phyloP scores from a whole-genome alignment of 2,888 invertebrate genomes.

The Ischnura elegans region DNA sequence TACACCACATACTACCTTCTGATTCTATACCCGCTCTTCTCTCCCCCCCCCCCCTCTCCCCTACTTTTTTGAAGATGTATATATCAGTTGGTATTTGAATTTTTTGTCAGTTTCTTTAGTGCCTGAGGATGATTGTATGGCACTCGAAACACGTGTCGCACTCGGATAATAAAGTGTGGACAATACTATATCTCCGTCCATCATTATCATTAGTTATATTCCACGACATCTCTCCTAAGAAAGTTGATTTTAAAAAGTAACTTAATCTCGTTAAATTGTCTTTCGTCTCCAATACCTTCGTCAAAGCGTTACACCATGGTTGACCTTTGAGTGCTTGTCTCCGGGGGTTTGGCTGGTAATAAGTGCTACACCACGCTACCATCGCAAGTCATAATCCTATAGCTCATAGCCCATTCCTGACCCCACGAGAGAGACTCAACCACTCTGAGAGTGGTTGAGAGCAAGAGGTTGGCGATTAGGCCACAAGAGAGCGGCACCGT shows the following conservation, averaged over 20 bases:
- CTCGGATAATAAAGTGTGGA: no score
- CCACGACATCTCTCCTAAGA: no score
- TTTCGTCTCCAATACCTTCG: not conserved
- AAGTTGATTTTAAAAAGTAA: no score
- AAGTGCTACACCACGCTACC: not conserved
- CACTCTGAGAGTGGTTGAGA: not conserved
- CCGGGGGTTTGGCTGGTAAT: not conserved
- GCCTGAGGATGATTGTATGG: no score
- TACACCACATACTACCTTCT: no score
- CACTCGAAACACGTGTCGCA: no score
- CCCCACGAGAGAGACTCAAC: no score
- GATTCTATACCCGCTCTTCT: not conserved
- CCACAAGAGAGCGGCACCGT: constrained; percentile 53
- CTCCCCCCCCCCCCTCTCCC: not conserved
- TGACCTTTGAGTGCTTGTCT: not conserved
- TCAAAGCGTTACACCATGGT: not conserved
- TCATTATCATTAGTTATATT: no score
- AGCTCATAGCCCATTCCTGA: not conserved
- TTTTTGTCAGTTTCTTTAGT: no score
- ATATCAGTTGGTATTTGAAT: no score
- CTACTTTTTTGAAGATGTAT: no score
- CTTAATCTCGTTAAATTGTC: constrained; percentile 14
- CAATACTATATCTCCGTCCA: no score
- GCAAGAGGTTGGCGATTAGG: constrained; percentile 33
- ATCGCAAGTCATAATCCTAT: not conserved